phyloP scores from a whole-genome alignment of 2,888 invertebrate genomes.

The Tupiocoris notatus region DNA sequence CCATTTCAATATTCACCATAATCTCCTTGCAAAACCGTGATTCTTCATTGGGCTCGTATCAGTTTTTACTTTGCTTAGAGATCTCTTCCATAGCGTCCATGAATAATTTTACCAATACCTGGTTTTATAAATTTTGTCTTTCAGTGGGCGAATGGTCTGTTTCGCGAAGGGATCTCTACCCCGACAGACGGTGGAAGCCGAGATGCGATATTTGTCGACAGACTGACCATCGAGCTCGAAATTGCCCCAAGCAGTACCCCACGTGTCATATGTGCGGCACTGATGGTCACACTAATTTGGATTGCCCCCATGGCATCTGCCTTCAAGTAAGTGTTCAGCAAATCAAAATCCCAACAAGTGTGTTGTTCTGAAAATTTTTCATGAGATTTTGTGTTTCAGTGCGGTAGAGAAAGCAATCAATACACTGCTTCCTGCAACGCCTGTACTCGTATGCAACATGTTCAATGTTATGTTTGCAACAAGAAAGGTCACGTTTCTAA shows the following conservation, averaged over 20 bases:
- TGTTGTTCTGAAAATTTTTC: not conserved
- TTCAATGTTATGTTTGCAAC: slow-evolving; percentile 35
- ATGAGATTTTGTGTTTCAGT: slow-evolving; percentile 28
- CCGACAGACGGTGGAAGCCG: not conserved
- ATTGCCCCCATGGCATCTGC: slow-evolving; percentile 42
- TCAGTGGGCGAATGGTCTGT: not conserved
- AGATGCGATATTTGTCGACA: slow-evolving; percentile 42
- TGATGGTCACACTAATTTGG: slow-evolving; percentile 31
- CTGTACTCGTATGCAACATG: slow-evolving; percentile 1
- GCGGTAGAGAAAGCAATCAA: slow-evolving; percentile 15
- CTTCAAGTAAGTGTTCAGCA: slow-evolving; percentile 35
- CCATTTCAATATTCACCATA: too few species aligned
- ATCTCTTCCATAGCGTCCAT: too few species aligned
- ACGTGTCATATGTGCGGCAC: slow-evolving; percentile 43
- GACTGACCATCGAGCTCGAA: slow-evolving; percentile 21
- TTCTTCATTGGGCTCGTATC: too few species aligned
- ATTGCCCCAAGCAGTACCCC: slow-evolving; percentile 40
- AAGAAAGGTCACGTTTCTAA: slow-evolving; percentile 29
- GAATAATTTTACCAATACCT: too few species aligned
- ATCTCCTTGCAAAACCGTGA: too few species aligned
- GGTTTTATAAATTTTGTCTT: not conserved
- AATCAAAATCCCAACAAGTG: not conserved
- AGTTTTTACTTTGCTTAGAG: too few species aligned
- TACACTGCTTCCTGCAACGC: slow-evolving; percentile 15
- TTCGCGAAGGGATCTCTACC: slow-evolving; percentile 14